Evolutionary conservation across 2,888 invertebrate genomes (phyloP), one percentile per base, ranked within the genome.

Genomic region (Amiota mariae): DNA sequence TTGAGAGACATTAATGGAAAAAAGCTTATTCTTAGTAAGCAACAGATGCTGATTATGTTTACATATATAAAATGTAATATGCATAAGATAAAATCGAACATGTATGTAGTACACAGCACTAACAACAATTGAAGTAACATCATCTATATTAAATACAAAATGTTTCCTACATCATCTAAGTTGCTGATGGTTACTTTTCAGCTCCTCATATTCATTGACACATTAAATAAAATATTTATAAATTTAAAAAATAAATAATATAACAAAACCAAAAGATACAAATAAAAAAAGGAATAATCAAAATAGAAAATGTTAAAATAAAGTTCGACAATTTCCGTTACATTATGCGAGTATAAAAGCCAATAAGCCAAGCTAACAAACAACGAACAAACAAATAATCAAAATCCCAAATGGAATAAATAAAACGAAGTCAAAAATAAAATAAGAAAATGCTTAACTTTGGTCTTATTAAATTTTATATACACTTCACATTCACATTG

Each of bases 281-380:
- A 20, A 72, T 10, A 24, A 59, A 71, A 71, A 48, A 48, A 49
- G 2, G 6, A 59, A 48, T 61, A 36, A 63, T 24, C 18, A 36
- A 6, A 36, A 36, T 36, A 10, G 12, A n/a, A 12, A 46, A 46
- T 48, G 48, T 36, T 36, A 66, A 48, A 12, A 46, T 13, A 82
- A 82, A 81, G 76, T 84, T 84, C 77, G 78, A 79, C 85, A 84
- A 83, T 84, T 81, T 83, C 83, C 83, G 83, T 82, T 81, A 83
- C 77, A 84, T 83, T 84, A 83, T 82, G 78, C 15, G 76, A 78
- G 75, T 74, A 82, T 82, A 80, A 84, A 78, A 76, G 80, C 78
- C 83, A 82, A 83, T 82, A 82, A 81, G 84, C 74, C 72, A 59
- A 74, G 72, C 74, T 77, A 78, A 78, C 67, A 46, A 72, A 73